A percentile compares a stretch with the other conserved stretches of the same genome.
phyloP scores from a whole-genome alignment of 2,797 vertebrate species.

The Pogoniulus pusillus region DNA sequence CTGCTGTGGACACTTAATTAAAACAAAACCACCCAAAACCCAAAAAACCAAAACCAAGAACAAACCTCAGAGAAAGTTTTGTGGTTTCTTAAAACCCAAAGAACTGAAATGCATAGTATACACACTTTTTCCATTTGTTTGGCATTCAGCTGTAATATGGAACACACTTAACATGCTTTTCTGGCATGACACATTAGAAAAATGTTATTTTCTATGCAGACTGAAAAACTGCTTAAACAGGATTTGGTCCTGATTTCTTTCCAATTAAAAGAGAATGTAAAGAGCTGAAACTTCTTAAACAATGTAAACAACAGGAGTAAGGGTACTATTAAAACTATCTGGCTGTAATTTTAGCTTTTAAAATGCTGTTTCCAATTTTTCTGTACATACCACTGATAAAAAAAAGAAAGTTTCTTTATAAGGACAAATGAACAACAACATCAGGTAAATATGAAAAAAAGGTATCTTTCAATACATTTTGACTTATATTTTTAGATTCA shows the following conservation, averaged over 20 bases:
- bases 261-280: slow-evolving; percentile 37
- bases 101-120: neutral
- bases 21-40: neutral
- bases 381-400: neutral
- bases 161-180: neutral
- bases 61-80: neutral
- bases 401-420: neutral
- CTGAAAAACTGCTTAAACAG: slow-evolving; percentile 6
- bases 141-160: neutral
- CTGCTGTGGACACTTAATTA: neutral
- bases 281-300: slow-evolving; percentile 17
- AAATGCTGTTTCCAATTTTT: slow-evolving; percentile 46
- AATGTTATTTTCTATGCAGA: slow-evolving; percentile 16
- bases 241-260: slow-evolving; percentile 37
- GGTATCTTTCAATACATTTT: neutral
- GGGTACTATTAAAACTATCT: slow-evolving; percentile 23
- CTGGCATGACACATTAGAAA: neutral
- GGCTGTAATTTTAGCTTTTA: slow-evolving; percentile 43
- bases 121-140: neutral
- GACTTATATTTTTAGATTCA: neutral
- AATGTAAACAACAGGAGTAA: slow-evolving; percentile 36
- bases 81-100: neutral
- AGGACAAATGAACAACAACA: neutral
- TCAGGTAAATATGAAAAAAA: neutral
- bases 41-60: neutral